These are phyloP conservation scores for Ridgeia piscesae DNA, from an alignment of 1,140 invertebrate species.

Conservation along the genomic window DNA sequence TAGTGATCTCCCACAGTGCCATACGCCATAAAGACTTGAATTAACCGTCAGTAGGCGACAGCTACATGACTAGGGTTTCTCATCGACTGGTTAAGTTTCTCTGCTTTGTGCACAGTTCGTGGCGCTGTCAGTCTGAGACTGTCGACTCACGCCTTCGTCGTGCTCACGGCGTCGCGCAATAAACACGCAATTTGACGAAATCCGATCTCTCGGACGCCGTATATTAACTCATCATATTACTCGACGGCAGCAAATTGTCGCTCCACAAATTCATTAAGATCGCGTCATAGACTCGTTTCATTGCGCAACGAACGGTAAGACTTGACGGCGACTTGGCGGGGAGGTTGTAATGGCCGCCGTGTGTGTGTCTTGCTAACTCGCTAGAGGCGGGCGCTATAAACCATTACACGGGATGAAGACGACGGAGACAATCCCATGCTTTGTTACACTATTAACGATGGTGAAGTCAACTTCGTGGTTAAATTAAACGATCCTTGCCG, in stretches of 20 bases:
- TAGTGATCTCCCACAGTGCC: no score
- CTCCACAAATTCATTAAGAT: background rate
- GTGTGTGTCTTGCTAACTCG: background rate
- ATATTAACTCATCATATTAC: background rate
- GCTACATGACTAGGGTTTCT: background rate
- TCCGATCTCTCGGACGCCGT: background rate
- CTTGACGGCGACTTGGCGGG: no score
- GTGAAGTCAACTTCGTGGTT: background rate
- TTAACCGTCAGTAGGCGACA: background rate
- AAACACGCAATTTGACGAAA: slow-evolving; percentile 5
- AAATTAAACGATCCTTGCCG: background rate
- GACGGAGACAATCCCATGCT: background rate
- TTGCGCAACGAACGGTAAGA: background rate
- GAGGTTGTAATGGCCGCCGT: background rate
- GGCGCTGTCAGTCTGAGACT: background rate
- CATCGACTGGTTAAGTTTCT: background rate
- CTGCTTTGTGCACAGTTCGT: background rate
- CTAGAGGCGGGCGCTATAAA: background rate
- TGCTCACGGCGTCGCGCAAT: background rate
- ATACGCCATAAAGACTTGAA: background rate
- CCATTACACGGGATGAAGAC: background rate
- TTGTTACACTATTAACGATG: background rate
- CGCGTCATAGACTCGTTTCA: background rate
- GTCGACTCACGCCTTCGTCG: background rate
- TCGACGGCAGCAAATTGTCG: background rate